Evolutionary conservation across 2,797 vertebrate species (phyloP).

Genomic region (Neoniphon sammara): DNA sequence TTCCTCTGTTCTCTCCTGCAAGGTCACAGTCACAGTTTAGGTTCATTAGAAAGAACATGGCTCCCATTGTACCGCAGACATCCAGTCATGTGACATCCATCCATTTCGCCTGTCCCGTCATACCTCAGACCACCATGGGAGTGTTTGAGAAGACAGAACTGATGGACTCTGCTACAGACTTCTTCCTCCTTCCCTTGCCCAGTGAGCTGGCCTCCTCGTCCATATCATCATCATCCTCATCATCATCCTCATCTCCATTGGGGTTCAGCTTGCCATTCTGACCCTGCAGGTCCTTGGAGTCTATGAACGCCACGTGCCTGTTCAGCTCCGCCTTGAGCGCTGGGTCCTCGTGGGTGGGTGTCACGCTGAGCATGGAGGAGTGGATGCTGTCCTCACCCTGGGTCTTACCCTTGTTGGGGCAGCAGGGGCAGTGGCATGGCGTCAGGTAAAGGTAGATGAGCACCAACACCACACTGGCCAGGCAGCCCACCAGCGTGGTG

Average conservation of each 20-base stretch:
- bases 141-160: slow-evolving; percentile 98
- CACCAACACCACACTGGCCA: slow-evolving; percentile 95
- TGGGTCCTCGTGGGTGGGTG: slow-evolving; percentile 88
- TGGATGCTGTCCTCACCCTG: slow-evolving; percentile 93
- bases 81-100: slow-evolving; percentile 34
- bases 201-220: slow-evolving; percentile 80
- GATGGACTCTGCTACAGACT: slow-evolving; percentile 95
- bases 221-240: slow-evolving; percentile 79
- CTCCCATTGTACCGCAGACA: slow-evolving; percentile 49
- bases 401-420: slow-evolving; percentile 83
- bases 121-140: slow-evolving; percentile 92
- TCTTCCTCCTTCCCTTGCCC: slow-evolving; percentile 90
- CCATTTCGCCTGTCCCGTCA: slow-evolving; percentile 32
- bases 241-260: slow-evolving; percentile 82
- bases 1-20: slow-evolving; percentile 39
- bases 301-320: slow-evolving; percentile 88
- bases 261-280: slow-evolving; percentile 94
- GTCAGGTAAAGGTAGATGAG: slow-evolving; percentile 98
- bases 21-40: slow-evolving; percentile 64
- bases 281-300: slow-evolving; percentile 87
- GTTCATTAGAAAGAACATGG: slow-evolving; percentile 60
- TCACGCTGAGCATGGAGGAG: slow-evolving; percentile 94
- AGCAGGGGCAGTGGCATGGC: slow-evolving; percentile 95
- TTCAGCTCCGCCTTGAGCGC: slow-evolving; percentile 84
- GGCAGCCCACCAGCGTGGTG: slow-evolving; percentile 95